Base-by-base conservation (phyloP, 1,140 invertebrate species). In the Psix sp. region DNA sequence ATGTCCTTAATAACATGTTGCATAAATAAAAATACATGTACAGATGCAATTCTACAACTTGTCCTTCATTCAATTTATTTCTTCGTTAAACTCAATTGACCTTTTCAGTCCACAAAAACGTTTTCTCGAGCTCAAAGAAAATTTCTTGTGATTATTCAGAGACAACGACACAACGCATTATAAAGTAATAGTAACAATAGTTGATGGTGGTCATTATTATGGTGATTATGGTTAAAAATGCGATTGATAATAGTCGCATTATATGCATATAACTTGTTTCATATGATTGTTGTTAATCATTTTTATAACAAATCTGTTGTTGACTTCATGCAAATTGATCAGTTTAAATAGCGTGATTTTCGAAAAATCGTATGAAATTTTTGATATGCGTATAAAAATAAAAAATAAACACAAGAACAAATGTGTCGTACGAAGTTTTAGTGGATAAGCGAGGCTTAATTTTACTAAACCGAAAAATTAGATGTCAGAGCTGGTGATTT, bases 121-220 rank as follows among this genome's bases (percentile, higher is more conserved):
- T 62, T 71, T 76, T 77, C 66, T 76, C 60, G 63, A 77, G 60
- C 65, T 57, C 39, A 46, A 59, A 48, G 45, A 74, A 71, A 68
- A 63, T 54, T 66, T 66, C 43, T 48, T 43, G 80, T 82, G 81
- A 85, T 80, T 86, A 86, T 86, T 86, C 82, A 83, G 81, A 86
- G 81, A 87, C 84, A 87, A 87, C 85, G 84, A 87, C 82, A 86
- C 83, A 87, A 80, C 79, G 83, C 84, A 85, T 86, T 84, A 86
- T 79, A 81, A 86, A 84, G 80, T 83, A 83, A 81, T 83, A 82
- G 81, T 83, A 78, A 81, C 54, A 52, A 74, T 68, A 60, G 52
- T 70, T 78, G 77, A 80, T 80, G 77, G 82, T 65, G 56, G 40
- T 70, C 52, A 62, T 68, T 77, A 80, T 78, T 78, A 75, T 80